phyloP scores from a whole-genome alignment of 2,888 invertebrate species.

The Micoletzkya japonica region DNA sequence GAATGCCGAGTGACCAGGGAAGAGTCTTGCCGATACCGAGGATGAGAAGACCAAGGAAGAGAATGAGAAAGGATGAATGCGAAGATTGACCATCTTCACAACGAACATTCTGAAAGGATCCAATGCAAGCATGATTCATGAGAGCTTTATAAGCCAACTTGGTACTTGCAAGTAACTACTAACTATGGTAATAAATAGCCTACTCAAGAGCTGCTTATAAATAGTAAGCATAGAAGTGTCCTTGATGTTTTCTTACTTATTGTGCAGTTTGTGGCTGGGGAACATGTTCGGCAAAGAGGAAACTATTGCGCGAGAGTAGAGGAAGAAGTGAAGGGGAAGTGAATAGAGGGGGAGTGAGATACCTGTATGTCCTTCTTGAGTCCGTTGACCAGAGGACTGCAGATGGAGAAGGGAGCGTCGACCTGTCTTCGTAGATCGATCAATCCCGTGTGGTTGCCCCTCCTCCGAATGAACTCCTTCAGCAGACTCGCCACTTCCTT shows the following conservation, averaged over 20 bases:
- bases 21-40: slow-evolving; percentile 62
- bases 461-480: neutral
- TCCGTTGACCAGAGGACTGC: slow-evolving; percentile 55
- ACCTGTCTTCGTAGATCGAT: slow-evolving; percentile 28
- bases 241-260: no score
- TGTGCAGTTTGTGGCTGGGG: no score
- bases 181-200: no score
- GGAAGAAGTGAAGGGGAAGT: no score
- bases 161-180: no score
- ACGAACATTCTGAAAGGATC: slow-evolving; percentile 37
- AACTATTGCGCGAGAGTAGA: no score
- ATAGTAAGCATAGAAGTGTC: no score
- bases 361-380: slow-evolving; percentile 50
- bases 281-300: no score
- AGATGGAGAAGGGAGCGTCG: slow-evolving; percentile 59
- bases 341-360: no score
- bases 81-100: slow-evolving; percentile 49
- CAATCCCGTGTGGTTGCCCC: slow-evolving; percentile 15
- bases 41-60: slow-evolving; percentile 58
- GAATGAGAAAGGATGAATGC: slow-evolving; percentile 53
- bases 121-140: neutral
- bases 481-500: neutral
- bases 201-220: no score
- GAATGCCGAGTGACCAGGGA: slow-evolving; percentile 62
- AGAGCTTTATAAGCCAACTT: neutral